Base-by-base conservation (phyloP, 2,113 vertebrate genomes). In the Tychaedon coryphoeus region DNA sequence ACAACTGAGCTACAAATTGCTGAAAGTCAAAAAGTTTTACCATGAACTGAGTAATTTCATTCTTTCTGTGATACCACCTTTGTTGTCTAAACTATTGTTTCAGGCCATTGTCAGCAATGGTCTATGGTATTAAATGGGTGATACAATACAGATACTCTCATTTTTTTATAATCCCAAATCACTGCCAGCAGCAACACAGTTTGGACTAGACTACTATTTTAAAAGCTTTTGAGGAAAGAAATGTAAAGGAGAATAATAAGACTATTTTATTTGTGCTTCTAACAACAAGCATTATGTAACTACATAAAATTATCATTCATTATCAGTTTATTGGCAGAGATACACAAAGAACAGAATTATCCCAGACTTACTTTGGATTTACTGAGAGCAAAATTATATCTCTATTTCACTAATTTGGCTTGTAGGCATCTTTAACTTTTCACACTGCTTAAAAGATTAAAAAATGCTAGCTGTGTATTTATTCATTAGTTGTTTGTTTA, bases 331-430 rank as follows among this genome's bases (percentile, higher is more conserved):
- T 60, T 90, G 83, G 40, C 48, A 97, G 76, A 86, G 57, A 34
- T 83, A 83, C n/a, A 94, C 22, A 86, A 94, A 74, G 40, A 88
- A 57, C 9, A 74, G 74, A 88, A 70, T 93, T 83, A 88, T 80
- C 48, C 31, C 38, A 77, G 77, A 40, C 3, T 86, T 73, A 51
- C 14, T 86, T 62, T 33, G 62, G 42, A 58, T 87, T 86, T 90
- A 83, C 25, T 80, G 43, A 53, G 25, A 79, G 6, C 6, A 67
- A 88, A 90, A 86, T 67, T 43, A 7, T 26, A 51, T 67, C 36
- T 83, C 69, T 23, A 34, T 91, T 91, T 83, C 60, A 83, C 33
- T 86, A 67, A 86, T 88, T 88, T 77, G 31, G 12, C 67, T 82
- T 87, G 51, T 77, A 86, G 58, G 22, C 65, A 83, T 77, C 51